A percentile compares a stretch with the other conserved stretches of the same genome.
These are phyloP conservation scores for Leucophenga maculata DNA, from an alignment of 2,888 invertebrate genomes.

Conservation along the genomic window DNA sequence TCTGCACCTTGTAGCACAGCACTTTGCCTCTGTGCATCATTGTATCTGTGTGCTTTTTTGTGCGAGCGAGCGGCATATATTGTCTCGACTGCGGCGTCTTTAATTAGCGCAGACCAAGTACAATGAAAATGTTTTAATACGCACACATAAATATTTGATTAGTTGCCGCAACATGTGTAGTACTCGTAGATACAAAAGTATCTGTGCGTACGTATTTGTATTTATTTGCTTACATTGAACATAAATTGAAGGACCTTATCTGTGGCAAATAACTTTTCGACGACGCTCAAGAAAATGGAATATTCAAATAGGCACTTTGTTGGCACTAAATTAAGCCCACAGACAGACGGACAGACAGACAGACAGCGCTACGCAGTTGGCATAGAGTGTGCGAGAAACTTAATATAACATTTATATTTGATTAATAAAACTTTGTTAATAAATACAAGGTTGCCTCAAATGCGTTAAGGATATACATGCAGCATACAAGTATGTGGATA, in stretches of 20 bases:
- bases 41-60: background rate
- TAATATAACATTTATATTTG: conserved; percentile 14
- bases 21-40: background rate
- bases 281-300: conserved; percentile 8
- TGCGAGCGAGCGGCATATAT: background rate
- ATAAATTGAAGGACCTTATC: too few relatives aligned
- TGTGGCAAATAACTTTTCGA: too few relatives aligned
- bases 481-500: too few relatives aligned
- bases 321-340: conserved; percentile 3
- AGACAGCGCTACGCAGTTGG: background rate
- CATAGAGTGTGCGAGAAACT: background rate
- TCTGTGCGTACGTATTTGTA: background rate
- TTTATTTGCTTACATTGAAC: background rate
- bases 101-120: conserved; percentile 17
- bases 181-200: background rate
- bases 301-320: conserved; percentile 16
- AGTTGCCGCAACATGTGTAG: conserved; percentile 11
- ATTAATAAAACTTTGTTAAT: conserved; percentile 21
- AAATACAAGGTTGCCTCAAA: background rate
- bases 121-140: conserved; percentile 22
- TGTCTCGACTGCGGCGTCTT: background rate
- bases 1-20: conserved; percentile 10
- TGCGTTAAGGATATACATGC: too few relatives aligned
- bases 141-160: conserved; percentile 18
- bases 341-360: background rate